Conservation (phyloP, 2,113 vertebrate species). For the Camelus dromedarius region DNA sequence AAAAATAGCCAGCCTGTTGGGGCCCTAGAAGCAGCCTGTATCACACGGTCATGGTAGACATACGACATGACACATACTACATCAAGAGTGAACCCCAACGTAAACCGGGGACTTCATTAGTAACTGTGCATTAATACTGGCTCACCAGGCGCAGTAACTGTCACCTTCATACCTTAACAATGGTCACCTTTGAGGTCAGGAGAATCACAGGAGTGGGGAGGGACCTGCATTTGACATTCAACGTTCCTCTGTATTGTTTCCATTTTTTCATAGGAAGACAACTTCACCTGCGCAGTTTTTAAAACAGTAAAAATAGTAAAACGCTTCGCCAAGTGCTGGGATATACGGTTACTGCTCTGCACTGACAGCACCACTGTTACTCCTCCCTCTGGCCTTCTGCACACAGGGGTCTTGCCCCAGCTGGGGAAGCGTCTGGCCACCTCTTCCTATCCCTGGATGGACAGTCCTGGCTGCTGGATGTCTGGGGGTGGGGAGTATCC, state of each 20-base stretch:
- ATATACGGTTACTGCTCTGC: fast-evolving
- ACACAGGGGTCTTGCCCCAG: background rate
- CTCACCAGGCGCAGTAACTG: fast-evolving
- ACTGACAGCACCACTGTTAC: fast-evolving
- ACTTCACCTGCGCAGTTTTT: background rate
- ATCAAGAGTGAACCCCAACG: fast-evolving
- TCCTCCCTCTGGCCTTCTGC: background rate
- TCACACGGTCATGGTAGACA: fast-evolving
- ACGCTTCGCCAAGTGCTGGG: background rate
- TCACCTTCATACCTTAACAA: background rate
- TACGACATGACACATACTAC: fast-evolving
- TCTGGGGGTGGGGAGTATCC: fast-evolving
- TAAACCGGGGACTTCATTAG: fast-evolving
- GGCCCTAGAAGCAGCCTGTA: no score
- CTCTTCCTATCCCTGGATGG: background rate
- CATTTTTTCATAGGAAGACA: background rate
- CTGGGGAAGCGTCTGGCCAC: fast-evolving
- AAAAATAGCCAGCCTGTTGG: background rate
- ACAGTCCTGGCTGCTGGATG: background rate
- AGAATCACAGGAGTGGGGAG: no score
- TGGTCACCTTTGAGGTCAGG: no score
- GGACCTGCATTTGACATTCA: fast-evolving
- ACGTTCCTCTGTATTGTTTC: background rate
- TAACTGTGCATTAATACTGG: fast-evolving
- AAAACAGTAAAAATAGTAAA: background rate